Percentiles rank a stretch among this genome's conserved stretches.
These are phyloP conservation scores for Prionchulus punctatus DNA, from an alignment of 2,888 invertebrate genomes.

Conservation along the genomic window DNA sequence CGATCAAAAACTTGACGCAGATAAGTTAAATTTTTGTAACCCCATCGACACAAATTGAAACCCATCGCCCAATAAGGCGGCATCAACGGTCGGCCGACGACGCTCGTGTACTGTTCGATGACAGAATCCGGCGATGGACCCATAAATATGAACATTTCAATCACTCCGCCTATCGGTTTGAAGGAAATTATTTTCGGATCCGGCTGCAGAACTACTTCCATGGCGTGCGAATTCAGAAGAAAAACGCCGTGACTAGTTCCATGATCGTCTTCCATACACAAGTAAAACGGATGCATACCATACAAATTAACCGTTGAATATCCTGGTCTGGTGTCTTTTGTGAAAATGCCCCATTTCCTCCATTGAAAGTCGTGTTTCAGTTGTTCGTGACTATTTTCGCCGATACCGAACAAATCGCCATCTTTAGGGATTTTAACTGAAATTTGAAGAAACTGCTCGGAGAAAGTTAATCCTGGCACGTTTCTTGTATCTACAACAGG, in stretches of 20 bases:
- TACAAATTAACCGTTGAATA: neutral
- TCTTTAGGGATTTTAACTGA: slow-evolving; percentile 19
- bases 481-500: neutral
- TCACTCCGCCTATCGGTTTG: slow-evolving; percentile 53
- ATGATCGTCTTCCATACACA: neutral
- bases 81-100: slow-evolving; percentile 36
- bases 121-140: slow-evolving; percentile 53
- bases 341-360: slow-evolving; percentile 27
- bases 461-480: slow-evolving; percentile 8
- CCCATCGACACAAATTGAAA: slow-evolving; percentile 62
- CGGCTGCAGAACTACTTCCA: slow-evolving; percentile 4
- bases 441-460: slow-evolving; percentile 26
- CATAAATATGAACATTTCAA: slow-evolving; percentile 59
- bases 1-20: slow-evolving; percentile 23
- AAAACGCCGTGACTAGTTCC: slow-evolving; percentile 5
- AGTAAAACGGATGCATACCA: slow-evolving; percentile 10
- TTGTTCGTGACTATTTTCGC: slow-evolving; percentile 26
- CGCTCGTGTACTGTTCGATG: slow-evolving; percentile 46
- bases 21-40: slow-evolving; percentile 21
- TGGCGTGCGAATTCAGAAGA: neutral
- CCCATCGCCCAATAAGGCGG: slow-evolving; percentile 77
- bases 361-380: slow-evolving; percentile 27
- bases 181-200: slow-evolving; percentile 2
- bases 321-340: slow-evolving; percentile 22
- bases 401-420: slow-evolving; percentile 28